Percentiles rank a stretch among this genome's conserved stretches.
Evolutionary conservation across 2,888 invertebrate species (phyloP).

Genomic region (Caenorhabditis panamensis): DNA sequence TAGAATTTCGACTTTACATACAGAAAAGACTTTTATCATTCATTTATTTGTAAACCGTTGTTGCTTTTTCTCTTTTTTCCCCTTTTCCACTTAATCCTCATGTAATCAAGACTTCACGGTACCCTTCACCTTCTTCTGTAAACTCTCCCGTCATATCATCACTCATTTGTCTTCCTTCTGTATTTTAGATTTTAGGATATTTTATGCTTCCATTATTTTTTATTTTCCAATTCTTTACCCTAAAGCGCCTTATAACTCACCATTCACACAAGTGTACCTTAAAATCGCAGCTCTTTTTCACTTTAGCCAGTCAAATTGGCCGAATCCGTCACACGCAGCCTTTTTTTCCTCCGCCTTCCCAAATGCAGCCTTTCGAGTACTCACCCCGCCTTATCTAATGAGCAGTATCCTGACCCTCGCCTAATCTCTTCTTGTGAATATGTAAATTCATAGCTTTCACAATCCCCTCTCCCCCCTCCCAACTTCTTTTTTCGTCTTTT

Average conservation of each 20-base stretch:
- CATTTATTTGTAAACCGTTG: constrained; percentile 53
- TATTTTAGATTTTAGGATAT: not conserved
- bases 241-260: not conserved
- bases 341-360: constrained; percentile 15
- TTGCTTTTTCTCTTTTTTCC: constrained; percentile 35
- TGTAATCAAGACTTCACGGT: constrained; percentile 28
- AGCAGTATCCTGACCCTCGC: constrained; percentile 57
- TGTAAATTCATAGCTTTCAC: constrained; percentile 60
- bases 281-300: constrained; percentile 14
- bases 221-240: not conserved
- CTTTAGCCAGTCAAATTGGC: not conserved
- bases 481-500: constrained; percentile 16
- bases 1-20: constrained; percentile 24
- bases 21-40: not conserved
- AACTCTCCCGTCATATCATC: not conserved
- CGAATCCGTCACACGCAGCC: constrained; percentile 21
- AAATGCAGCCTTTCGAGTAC: constrained; percentile 34
- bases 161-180: not conserved
- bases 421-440: constrained; percentile 56
- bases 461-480: not conserved
- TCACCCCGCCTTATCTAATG: constrained; percentile 11
- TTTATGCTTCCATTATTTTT: not conserved
- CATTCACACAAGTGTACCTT: constrained; percentile 14
- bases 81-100: constrained; percentile 2
- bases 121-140: constrained; percentile 12